Conservation (phyloP, 2,888 invertebrate genomes). For the Eupithecia abbreviata region DNA sequence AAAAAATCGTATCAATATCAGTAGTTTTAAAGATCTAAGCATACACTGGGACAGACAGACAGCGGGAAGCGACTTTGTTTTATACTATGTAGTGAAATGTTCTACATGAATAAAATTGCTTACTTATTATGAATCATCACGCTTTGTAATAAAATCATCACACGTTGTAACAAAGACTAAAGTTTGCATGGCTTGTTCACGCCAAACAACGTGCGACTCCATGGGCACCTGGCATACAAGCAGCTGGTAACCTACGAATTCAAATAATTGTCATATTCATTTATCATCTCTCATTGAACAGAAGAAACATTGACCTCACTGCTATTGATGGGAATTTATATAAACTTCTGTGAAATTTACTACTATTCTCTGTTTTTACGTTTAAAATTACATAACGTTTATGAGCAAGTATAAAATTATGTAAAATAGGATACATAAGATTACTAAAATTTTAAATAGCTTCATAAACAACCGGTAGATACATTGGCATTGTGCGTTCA, state of each 20-base stretch:
- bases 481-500: conserved; percentile 8
- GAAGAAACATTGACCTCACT: background rate
- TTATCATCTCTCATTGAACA: background rate
- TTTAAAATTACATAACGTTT: conserved; percentile 17
- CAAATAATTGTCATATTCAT: background rate
- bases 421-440: conserved; percentile 23
- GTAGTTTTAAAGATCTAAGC: too few relatives aligned
- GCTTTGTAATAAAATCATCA: background rate
- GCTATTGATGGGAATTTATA: background rate
- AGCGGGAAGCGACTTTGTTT: too few relatives aligned
- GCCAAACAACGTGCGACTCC: background rate
- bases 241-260: background rate
- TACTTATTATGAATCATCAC: background rate
- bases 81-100: too few relatives aligned
- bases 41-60: too few relatives aligned
- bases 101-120: background rate
- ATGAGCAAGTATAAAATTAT: conserved; percentile 14
- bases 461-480: conserved; percentile 6
- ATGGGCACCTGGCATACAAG: too few relatives aligned
- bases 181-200: background rate
- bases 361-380: background rate
- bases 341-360: conserved; percentile 5
- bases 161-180: background rate
- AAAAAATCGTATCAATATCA: too few relatives aligned
- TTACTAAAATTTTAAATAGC: conserved; percentile 19